Evolutionary conservation across 2,113 vertebrate species (phyloP).

Genomic region (Crotalus tigris): DNA sequence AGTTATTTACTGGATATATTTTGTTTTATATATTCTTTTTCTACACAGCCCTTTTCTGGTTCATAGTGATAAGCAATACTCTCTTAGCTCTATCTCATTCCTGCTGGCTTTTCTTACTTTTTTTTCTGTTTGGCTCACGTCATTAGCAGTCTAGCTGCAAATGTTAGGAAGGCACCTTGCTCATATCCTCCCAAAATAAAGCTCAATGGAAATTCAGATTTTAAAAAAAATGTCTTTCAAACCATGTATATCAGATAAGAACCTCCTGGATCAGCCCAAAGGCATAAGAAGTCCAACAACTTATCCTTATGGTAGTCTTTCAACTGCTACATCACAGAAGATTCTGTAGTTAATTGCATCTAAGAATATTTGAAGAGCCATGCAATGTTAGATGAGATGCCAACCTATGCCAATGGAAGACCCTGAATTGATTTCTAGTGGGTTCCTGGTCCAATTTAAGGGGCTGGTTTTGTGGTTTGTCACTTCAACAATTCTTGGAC

Average conservation of each 20-base stretch:
- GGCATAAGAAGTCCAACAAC: not conserved
- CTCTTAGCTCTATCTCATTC: not conserved
- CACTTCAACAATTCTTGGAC: not conserved
- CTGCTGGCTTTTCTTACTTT: slow-evolving; percentile 16
- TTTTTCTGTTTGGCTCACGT: slow-evolving; percentile 22
- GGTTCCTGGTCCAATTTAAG: not conserved
- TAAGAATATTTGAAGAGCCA: not conserved
- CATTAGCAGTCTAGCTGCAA: not conserved
- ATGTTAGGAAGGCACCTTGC: rapidly evolving
- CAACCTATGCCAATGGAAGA: not conserved
- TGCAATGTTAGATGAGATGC: not conserved
- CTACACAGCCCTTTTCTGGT: slow-evolving; percentile 7
- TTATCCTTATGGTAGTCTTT: not conserved
- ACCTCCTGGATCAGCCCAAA: not conserved
- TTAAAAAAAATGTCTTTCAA: not conserved
- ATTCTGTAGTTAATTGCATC: not conserved
- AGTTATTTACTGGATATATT: slow-evolving; percentile 51
- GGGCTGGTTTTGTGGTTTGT: not conserved
- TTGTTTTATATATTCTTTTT: slow-evolving; percentile 37
- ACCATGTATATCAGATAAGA: no score
- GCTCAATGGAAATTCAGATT: not conserved
- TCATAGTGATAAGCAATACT: slow-evolving; percentile 47
- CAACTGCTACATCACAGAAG: not conserved
- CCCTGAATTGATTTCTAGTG: not conserved
- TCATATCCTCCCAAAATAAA: not conserved